A percentile compares a stretch with the other conserved stretches of the same genome.
Conservation (phyloP, 2,888 invertebrate genomes). For the Thereva nobilitata region DNA sequence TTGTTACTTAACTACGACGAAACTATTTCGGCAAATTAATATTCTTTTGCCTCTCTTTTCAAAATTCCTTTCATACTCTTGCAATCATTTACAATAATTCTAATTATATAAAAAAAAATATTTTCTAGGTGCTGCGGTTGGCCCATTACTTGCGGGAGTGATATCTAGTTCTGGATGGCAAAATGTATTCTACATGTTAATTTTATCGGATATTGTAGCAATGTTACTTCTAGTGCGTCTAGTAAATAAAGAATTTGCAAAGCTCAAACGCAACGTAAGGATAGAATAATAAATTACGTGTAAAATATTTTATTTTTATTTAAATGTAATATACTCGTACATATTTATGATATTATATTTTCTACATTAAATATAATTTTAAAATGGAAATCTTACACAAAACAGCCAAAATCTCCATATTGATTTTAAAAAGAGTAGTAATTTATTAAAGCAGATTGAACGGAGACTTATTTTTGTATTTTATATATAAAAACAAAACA, state of each 20-base stretch:
- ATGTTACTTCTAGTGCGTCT: conserved; percentile 69
- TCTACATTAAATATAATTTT: no score
- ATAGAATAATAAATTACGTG: conserved; percentile 44
- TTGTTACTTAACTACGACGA: no score
- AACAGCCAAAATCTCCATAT: no score
- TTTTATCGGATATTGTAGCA: conserved; percentile 78
- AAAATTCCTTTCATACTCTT: background rate
- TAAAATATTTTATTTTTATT: no score
- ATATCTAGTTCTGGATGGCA: conserved; percentile 78
- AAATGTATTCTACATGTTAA: conserved; percentile 89
- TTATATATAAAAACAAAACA: no score
- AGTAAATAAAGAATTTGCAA: conserved; percentile 58
- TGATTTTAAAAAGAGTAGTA: no score
- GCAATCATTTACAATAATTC: background rate
- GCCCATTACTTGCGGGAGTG: conserved; percentile 85
- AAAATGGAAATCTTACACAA: no score
- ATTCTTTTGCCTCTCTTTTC: background rate
- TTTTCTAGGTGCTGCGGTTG: conserved; percentile 79
- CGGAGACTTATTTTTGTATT: no score
- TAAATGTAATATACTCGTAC: no score
- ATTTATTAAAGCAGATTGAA: no score
- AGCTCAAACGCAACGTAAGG: conserved; percentile 49
- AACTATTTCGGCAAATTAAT: background rate
- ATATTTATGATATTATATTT: no score
- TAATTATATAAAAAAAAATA: background rate